Evolutionary conservation across 2,888 invertebrate genomes (phyloP).

Genomic region (Bimastos eiseni): DNA sequence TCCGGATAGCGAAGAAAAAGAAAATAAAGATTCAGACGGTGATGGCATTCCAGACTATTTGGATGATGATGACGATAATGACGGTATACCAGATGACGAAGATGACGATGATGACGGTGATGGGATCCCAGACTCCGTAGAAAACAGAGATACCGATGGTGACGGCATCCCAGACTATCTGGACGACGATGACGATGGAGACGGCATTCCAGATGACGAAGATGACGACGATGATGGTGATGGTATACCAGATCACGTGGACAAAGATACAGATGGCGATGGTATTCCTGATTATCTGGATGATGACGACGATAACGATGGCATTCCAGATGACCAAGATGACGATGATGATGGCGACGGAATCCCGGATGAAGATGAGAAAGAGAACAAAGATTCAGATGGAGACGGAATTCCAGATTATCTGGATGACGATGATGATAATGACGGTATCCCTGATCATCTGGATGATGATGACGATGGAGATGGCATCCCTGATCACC

Average conservation of each 20-base stretch:
- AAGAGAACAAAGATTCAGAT: constrained; percentile 46
- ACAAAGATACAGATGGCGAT: constrained; percentile 48
- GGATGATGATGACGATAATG: constrained; percentile 37
- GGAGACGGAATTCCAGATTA: constrained; percentile 56
- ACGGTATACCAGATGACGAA: constrained; percentile 48
- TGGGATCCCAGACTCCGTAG: constrained; percentile 46
- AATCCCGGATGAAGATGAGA: constrained; percentile 44
- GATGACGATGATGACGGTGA: constrained; percentile 52
- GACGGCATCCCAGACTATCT: constrained; percentile 51
- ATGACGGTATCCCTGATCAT: constrained; percentile 50
- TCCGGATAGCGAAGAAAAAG: constrained; percentile 46
- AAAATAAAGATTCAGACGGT: constrained; percentile 48
- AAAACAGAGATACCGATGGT: constrained; percentile 50
- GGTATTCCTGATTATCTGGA: constrained; percentile 47
- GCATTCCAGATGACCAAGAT: constrained; percentile 48
- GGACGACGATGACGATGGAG: constrained; percentile 37
- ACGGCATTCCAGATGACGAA: constrained; percentile 49
- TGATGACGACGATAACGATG: constrained; percentile 45
- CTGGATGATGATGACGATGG: constrained; percentile 45
- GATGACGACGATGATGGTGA: constrained; percentile 49
- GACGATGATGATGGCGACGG: constrained; percentile 51
- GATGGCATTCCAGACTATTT: constrained; percentile 51
- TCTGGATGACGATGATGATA: constrained; percentile 49
- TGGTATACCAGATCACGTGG: constrained; percentile 48
- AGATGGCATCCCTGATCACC: constrained; percentile 45